Base-by-base conservation (phyloP, 2,888 invertebrate genomes). In the Nemoura dubitans region DNA sequence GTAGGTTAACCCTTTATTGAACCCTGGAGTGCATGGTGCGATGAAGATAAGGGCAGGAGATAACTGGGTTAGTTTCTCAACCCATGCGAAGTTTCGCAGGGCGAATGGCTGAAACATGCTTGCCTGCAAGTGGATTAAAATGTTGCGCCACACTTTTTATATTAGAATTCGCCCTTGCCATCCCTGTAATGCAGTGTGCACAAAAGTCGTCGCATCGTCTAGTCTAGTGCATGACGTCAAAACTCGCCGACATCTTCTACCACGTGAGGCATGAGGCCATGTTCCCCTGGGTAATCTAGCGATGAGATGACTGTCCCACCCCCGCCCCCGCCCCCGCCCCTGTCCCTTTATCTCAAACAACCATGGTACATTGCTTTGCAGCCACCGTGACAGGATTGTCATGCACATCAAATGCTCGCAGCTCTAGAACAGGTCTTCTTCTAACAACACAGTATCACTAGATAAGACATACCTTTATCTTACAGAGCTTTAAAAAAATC, bases 91-190 rank as follows among this genome's bases (percentile, higher is more conserved):
- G 16, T 59, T 59, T 78, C n/a, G 26, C n/a, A 10, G 5, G 78
- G 78, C 16, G 26, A 78, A 78, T 28, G 28, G 81, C 28, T 30
- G n/a, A 81, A 81, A 81, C 81, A 83, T 76, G 27, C 83, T 83
- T 81, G 85, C 83, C 83, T 59, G 59, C 59, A 87, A 87, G 78
- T 87, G 87, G 87, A 87, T 87, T 87, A 87, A 86, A 87, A 43
- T 85, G 86, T 83, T 85, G 86, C 87, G 83, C 86, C 76, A 87
- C 85, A 76, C 82, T 85, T 87, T 87, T 83, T 59, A 59, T 59
- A 59, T 59, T 59, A 59, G 59, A 59, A 59, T 21, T 59, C 59
- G 59, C 59, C 21, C 59, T 10, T 14, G 3, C 59, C 36, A 21
- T 14, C 59, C 59, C 10, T 59, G 59, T 76, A 86, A 30, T 80